phyloP scores from a whole-genome alignment of 2,888 invertebrate genomes.

The Dimorphilus gyrociliatus region DNA sequence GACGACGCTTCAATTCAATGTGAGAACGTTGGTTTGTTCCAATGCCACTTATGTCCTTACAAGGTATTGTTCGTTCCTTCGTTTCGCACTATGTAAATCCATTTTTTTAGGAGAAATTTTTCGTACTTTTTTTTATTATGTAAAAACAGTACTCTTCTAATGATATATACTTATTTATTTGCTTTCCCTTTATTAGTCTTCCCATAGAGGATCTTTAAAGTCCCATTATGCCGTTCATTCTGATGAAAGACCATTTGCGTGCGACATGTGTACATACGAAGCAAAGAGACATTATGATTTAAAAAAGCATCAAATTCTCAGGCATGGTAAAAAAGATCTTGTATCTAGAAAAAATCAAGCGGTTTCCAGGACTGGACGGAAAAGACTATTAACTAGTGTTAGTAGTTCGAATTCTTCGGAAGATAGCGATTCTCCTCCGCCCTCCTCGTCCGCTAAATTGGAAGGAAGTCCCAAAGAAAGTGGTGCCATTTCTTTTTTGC shows the following conservation, averaged over 20 bases:
- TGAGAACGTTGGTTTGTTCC: constrained; percentile 4
- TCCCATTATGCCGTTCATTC: neutral
- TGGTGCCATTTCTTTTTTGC: no score
- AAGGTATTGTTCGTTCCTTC: constrained; percentile 3
- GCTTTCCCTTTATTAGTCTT: no score
- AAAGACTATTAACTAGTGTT: no score
- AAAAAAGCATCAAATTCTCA: constrained; percentile 5
- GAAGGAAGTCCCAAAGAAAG: no score
- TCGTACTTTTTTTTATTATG: neutral
- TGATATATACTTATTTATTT: no score
- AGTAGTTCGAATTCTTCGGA: no score
- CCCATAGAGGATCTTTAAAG: no score
- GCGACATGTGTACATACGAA: constrained; percentile 6
- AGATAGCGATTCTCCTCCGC: no score
- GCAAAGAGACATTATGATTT: constrained; percentile 6
- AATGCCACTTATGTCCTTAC: constrained; percentile 5
- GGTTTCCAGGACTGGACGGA: no score
- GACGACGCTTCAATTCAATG: no score
- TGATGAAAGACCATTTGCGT: constrained; percentile 5
- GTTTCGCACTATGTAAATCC: constrained; percentile 6
- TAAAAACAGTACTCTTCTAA: no score
- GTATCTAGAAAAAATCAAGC: neutral
- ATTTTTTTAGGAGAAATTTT: constrained; percentile 2
- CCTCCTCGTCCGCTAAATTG: no score
- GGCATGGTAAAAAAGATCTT: constrained; percentile 2